Base-by-base conservation (phyloP, 1,140 invertebrate species). In the Apis laboriosa region DNA sequence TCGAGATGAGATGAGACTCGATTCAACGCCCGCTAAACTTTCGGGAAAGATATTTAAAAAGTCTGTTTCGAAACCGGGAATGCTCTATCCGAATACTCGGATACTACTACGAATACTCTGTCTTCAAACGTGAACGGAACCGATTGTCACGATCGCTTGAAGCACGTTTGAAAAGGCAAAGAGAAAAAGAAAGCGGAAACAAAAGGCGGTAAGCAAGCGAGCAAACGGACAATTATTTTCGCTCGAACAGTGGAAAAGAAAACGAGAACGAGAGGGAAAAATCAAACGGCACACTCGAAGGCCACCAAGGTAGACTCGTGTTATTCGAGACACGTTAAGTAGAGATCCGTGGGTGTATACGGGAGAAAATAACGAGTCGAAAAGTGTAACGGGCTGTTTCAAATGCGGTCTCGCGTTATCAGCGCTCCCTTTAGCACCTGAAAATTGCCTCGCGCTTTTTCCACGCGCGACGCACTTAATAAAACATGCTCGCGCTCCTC, bases 391-490 rank as follows among this genome's bases (percentile, higher is more conserved):
- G 80, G 90, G 90, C 87, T 90, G 89, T 89, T 91, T 90, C 79
- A 90, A 91, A 91, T 90, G 90, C 85, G 88, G 90, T 87, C 81
- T 83, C 84, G 84, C 89, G 91, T 92, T 92, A 92, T 92, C 90
- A 91, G 90, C 88, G 88, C 77, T 86, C 91, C 86, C 90, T 92
- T 90, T 92, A 91, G 88, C 90, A 91, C 91, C 90, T 92, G 91
- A 91, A 92, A 92, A 92, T 92, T 92, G 90, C 90, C 87, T 87
- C 80, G 83, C 85, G 90, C 90, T 92, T 92, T 92, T 92, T 92
- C 86, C 89, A 86, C 84, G 89, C 90, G 89, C 89, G 91, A 91
- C 91, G 90, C 90, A 91, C 90, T 92, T 92, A 91, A 92, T 91
- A 92, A 92, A 92, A 92, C 91, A 92, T 88, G 87, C 90, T 89